Evolutionary conservation across 1,140 invertebrate genomes (phyloP).

Genomic region (Cotesia typhae): DNA sequence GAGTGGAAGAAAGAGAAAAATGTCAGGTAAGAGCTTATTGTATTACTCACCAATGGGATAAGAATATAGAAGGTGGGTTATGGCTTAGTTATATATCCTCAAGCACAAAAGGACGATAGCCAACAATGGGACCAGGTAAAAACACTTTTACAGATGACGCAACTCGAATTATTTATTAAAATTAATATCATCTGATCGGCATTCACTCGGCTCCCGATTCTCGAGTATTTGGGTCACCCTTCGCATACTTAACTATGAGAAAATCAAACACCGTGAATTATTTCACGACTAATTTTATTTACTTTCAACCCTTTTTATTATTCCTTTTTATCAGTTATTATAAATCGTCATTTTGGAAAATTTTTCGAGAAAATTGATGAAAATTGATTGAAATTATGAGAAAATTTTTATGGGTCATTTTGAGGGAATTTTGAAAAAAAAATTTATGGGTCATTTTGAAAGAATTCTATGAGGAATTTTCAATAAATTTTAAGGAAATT

Average conservation of each 20-base stretch:
- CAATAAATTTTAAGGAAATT: no score
- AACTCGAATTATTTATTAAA: neutral
- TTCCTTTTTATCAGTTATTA: no score
- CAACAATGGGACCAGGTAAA: slow-evolving; percentile 50
- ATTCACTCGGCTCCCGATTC: neutral
- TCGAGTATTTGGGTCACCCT: slow-evolving; percentile 33
- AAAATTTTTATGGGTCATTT: no score
- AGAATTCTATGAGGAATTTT: no score
- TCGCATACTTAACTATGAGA: slow-evolving; percentile 34
- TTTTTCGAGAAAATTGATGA: no score
- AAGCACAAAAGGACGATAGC: neutral
- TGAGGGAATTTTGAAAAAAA: no score
- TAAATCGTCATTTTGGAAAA: no score
- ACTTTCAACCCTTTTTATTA: no score
- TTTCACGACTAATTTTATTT: neutral
- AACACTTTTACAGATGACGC: slow-evolving; percentile 48
- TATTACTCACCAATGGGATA: neutral
- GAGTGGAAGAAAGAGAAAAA: no score
- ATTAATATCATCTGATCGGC: neutral
- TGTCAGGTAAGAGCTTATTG: no score
- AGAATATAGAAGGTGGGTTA: slow-evolving; percentile 1
- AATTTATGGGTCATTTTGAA: no score
- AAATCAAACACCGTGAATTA: slow-evolving; percentile 29
- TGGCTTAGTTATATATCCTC: neutral
- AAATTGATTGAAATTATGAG: no score